Conservation (phyloP, 2,113 vertebrate species). For the Plecturocebus donacophilus region DNA sequence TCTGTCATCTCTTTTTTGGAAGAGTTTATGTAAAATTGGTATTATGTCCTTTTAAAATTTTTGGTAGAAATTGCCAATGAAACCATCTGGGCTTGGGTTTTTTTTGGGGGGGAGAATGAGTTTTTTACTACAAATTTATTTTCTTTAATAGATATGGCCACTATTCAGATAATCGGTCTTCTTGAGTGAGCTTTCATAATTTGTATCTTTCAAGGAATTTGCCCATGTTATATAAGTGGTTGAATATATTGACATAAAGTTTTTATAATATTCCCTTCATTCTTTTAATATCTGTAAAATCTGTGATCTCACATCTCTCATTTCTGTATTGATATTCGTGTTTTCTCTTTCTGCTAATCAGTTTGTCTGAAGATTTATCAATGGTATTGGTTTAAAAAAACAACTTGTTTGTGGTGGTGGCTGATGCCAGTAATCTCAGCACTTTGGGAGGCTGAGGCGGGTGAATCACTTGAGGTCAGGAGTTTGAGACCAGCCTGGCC, state of each 20-base stretch:
- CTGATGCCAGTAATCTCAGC: too few species aligned
- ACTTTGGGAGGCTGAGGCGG: too few species aligned
- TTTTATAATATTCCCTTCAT: neutral
- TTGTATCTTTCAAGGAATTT: conserved; percentile 2
- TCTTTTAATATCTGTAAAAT: neutral
- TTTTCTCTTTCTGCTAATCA: neutral
- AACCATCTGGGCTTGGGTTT: neutral
- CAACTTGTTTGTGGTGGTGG: too few species aligned
- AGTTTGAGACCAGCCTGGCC: too few species aligned
- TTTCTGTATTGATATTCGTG: neutral
- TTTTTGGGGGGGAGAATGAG: neutral
- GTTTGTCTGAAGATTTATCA: neutral
- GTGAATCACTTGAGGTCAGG: too few species aligned
- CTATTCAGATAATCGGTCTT: neutral
- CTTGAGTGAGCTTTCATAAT: neutral
- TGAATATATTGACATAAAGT: neutral
- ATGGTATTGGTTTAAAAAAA: neutral
- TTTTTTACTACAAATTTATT: neutral
- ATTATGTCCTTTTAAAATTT: conserved; percentile 12
- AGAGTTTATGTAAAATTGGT: neutral
- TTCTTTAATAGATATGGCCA: neutral
- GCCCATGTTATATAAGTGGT: neutral
- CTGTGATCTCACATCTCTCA: neutral
- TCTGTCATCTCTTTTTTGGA: neutral
- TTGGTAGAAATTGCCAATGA: conserved; percentile 13